Evolutionary conservation across 2,797 vertebrate genomes (phyloP), one percentile per base, ranked within the genome.

Genomic region (Crax fasciolata): DNA sequence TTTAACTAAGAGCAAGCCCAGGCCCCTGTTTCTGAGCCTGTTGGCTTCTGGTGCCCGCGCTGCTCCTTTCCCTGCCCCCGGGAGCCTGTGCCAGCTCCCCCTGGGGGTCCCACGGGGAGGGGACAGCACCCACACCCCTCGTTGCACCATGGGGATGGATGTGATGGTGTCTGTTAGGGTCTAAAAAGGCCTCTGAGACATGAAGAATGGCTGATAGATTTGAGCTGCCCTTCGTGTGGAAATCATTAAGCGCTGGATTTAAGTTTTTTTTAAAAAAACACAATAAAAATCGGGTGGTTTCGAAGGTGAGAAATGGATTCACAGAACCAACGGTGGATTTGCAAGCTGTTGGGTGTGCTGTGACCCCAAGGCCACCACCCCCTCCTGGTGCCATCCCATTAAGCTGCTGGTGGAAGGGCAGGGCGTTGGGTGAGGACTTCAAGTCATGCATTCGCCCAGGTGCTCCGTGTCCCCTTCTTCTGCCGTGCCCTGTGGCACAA

Each of bases 1-100:
- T 97, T 98, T 98, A 98, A 98, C 82, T 98, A 97, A 98, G 96
- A 97, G 92, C 49, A 71, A 98, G 96, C 89, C 95, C 68, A 57
- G 96, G 80, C 95, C 91, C 87, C 97, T 97, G 97, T 96, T 98
- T 96, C 93, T 86, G 85, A 96, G 97, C 93, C 94, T 96, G 95
- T 89, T 96, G 96, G 96, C 94, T 91, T 97, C 85, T 91, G 86
- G 59, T 71, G 92, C 86, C 76, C 90, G 90, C 86, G 87, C 85
- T 74, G 72, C 73, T 97, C 86, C 61, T 96, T 80, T 52, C 27
- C 55, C 86, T 58, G 51, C 21, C 6, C 39, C 4, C n/a, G 19
- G 11, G 4, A 54, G 28, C 28, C 16, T 54, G 52, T 28, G 30
- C 28, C 28, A n/a, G 18, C 30, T 20, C 54, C 21, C 8, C 30